Base-by-base conservation (phyloP, 2,113 vertebrate species). In the Ondatra zibethicus region DNA sequence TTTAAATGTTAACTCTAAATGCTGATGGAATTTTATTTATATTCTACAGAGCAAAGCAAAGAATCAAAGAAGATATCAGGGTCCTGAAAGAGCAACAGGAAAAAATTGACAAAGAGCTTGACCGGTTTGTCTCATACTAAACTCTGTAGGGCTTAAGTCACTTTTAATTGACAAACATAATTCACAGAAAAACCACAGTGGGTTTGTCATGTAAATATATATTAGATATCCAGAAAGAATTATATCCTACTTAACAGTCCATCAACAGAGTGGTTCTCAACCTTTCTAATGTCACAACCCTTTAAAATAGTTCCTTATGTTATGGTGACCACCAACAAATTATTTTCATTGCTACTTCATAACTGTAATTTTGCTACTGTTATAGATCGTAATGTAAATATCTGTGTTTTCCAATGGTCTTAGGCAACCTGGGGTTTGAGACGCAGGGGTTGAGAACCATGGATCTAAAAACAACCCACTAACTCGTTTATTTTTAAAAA, bases 31-130 rank as follows among this genome's bases (percentile, higher is more conserved):
- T 45, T 84, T 65, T 85, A 29, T 85, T 85, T 65, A 17, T 65
- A 85, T 96, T 89, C 97, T 97, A 73, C 87, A 98, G 98, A 61
- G 92, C 96, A 95, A 97, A 96, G 12, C 77, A 97, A 23, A 96
- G 81, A 82, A 96, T 97, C 76, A 52, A 70, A 76, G 96, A 98
- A 82, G 97, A 98, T 61, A 97, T 94, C 75, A 80, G 94, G 96
- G 21, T 86, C 84, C 77, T 99, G 82, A 96, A 92, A 96, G 89
- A 96, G 50, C 95, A 89, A 55, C 98, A 97, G 88, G 82, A 96
- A 92, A 91, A 81, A 95, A 96, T 97, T 66, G 89, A 98, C 96
- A 94, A 92, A 77, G 98, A 96, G 47, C 88, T 98, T 80, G 80
- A 84, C 84, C 98, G 91, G 89, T 98, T 97, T 87, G 63, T 92